These are phyloP conservation scores for Sebastes variabilis DNA, from an alignment of 2,797 vertebrate genomes.

Conservation along the genomic window DNA sequence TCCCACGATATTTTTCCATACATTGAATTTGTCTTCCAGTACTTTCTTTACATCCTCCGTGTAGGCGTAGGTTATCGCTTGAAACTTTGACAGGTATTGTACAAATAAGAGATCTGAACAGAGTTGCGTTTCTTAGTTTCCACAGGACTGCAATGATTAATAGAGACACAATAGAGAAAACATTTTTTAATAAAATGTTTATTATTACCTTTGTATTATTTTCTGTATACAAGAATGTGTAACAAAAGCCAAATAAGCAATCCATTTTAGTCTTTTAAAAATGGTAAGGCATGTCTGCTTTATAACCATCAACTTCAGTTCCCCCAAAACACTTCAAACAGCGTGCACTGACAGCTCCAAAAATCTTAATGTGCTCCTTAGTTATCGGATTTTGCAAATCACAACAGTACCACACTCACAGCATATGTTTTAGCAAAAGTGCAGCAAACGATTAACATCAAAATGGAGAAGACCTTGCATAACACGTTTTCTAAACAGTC, in stretches of 20 bases:
- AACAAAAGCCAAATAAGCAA: slow-evolving; percentile 88
- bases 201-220: slow-evolving; percentile 80
- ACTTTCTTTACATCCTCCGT: neutral
- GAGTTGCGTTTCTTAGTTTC: neutral
- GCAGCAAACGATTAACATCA: slow-evolving; percentile 72
- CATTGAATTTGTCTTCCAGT: neutral
- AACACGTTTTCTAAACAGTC: slow-evolving; percentile 65
- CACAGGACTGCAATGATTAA: neutral
- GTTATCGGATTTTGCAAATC: slow-evolving; percentile 66
- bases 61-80: neutral
- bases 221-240: slow-evolving; percentile 87
- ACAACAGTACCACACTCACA: slow-evolving; percentile 74
- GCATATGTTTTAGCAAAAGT: slow-evolving; percentile 78
- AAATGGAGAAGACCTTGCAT: slow-evolving; percentile 73
- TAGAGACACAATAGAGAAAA: slow-evolving; percentile 4
- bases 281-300: slow-evolving; percentile 88
- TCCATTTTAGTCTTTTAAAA: slow-evolving; percentile 80
- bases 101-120: neutral
- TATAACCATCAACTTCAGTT: slow-evolving; percentile 70
- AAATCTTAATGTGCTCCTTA: slow-evolving; percentile 63
- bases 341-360: slow-evolving; percentile 71
- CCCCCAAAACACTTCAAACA: slow-evolving; percentile 73
- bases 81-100: neutral
- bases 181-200: slow-evolving; percentile 81
- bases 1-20: neutral